Percentiles rank a stretch among this genome's conserved stretches.
phyloP scores from a whole-genome alignment of 2,888 invertebrate species.

The Nephrotoma guestfalica region DNA sequence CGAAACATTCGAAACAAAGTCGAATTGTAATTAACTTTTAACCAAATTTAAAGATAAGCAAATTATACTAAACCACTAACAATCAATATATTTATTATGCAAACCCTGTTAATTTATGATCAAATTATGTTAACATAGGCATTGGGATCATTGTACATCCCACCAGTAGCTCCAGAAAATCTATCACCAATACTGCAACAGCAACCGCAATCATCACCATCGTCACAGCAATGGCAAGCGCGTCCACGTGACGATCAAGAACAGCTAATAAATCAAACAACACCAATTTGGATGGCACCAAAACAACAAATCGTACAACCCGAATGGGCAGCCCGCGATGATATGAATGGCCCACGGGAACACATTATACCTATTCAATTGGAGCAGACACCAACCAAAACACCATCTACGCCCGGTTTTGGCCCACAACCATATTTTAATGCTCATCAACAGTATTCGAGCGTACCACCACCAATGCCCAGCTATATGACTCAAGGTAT shows the following conservation, averaged over 20 bases:
- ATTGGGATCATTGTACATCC: conserved; percentile 40
- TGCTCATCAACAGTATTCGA: conserved; percentile 18
- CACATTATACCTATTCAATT: conserved; percentile 31
- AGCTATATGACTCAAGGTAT: conserved; percentile 7
- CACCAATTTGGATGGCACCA: conserved; percentile 15
- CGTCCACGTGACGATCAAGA: conserved; percentile 11
- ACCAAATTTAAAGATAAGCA: background rate
- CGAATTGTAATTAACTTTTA: background rate
- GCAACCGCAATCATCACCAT: background rate
- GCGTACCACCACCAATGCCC: conserved; percentile 15
- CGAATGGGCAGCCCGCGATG: conserved; percentile 21
- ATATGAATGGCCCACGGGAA: conserved; percentile 18
- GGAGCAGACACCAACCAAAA: conserved; percentile 19
- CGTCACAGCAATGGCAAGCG: conserved; percentile 15
- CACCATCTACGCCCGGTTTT: conserved; percentile 17
- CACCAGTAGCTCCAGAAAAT: conserved; percentile 34
- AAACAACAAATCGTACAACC: conserved; percentile 23
- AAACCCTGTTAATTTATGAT: background rate
- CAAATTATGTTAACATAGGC: conserved; percentile 10
- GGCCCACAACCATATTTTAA: conserved; percentile 23
- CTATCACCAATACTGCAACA: conserved; percentile 16
- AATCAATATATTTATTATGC: background rate
- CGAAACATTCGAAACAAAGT: background rate
- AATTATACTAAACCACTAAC: background rate
- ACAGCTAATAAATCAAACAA: conserved; percentile 10